Percentiles rank a stretch among this genome's conserved stretches.
These are phyloP conservation scores for Petaurus breviceps DNA, from an alignment of 2,113 vertebrate species.

Conservation along the genomic window DNA sequence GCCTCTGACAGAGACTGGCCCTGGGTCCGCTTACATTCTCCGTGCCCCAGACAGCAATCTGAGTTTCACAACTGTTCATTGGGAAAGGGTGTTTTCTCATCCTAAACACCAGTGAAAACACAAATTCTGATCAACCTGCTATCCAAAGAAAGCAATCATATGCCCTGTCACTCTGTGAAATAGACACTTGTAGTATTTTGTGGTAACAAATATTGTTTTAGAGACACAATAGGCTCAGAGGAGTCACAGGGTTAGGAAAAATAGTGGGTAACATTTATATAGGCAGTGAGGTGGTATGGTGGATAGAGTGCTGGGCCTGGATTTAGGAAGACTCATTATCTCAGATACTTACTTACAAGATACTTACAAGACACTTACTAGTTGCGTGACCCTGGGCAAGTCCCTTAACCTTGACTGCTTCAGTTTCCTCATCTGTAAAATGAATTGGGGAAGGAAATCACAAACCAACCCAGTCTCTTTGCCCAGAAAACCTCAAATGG, in stretches of 20 bases:
- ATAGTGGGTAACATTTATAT: background rate
- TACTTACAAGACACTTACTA: background rate
- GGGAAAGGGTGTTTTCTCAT: background rate
- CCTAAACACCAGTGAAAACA: background rate
- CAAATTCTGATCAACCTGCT: background rate
- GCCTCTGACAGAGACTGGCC: background rate
- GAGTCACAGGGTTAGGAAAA: background rate
- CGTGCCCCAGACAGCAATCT: background rate
- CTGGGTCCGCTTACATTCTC: background rate
- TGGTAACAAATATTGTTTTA: background rate
- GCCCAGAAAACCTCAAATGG: no score
- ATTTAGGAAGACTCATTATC: background rate
- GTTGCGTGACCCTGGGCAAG: background rate
- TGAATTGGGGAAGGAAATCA: background rate
- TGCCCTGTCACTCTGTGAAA: background rate
- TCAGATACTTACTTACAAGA: background rate
- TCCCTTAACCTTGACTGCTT: background rate
- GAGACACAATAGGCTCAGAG: background rate
- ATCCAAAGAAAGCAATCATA: background rate
- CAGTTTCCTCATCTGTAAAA: background rate
- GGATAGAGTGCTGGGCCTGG: background rate
- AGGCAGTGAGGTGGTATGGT: background rate
- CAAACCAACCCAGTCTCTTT: no score
- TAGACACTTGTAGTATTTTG: background rate
- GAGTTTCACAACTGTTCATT: background rate